phyloP scores from a whole-genome alignment of 2,888 invertebrate species.

The Hypsopygia costalis region DNA sequence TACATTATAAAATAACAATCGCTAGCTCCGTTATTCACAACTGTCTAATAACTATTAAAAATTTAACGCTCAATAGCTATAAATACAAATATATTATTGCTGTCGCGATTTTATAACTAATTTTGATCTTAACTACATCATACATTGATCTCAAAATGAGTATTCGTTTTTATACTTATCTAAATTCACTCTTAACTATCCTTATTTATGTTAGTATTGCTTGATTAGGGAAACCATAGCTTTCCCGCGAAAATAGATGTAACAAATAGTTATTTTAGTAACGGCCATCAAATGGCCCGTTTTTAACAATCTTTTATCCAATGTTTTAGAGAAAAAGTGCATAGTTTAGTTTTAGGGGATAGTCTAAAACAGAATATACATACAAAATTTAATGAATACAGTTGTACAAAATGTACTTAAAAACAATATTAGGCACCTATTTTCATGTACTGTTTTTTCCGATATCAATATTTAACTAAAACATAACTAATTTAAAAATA shows the following conservation, averaged over 20 bases:
- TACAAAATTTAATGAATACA: constrained; percentile 17
- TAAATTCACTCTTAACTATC: constrained; percentile 60
- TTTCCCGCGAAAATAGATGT: constrained; percentile 61
- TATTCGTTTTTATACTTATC: constrained; percentile 65
- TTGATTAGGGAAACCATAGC: constrained; percentile 70
- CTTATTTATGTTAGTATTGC: constrained; percentile 75
- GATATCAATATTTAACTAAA: constrained; percentile 11
- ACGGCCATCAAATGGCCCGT: constrained; percentile 68
- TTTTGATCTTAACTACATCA: constrained; percentile 56
- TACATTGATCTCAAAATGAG: constrained; percentile 75
- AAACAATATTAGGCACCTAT: constrained; percentile 26
- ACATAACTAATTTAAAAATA: constrained; percentile 23
- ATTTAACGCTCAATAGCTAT: constrained; percentile 78
- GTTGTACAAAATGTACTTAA: constrained; percentile 20
- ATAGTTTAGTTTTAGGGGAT: constrained; percentile 6
- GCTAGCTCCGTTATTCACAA: constrained; percentile 71
- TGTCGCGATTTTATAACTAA: constrained; percentile 67
- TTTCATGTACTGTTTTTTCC: constrained; percentile 22
- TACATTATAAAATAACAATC: constrained; percentile 68
- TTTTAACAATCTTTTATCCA: constrained; percentile 47
- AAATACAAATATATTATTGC: constrained; percentile 80
- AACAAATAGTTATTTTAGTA: constrained; percentile 60
- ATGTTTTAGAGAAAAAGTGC: constrained; percentile 27
- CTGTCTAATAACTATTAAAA: constrained; percentile 73
- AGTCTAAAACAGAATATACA: constrained; percentile 23